phyloP scores from a whole-genome alignment of 2,888 invertebrate genomes.

The Nezara viridula region DNA sequence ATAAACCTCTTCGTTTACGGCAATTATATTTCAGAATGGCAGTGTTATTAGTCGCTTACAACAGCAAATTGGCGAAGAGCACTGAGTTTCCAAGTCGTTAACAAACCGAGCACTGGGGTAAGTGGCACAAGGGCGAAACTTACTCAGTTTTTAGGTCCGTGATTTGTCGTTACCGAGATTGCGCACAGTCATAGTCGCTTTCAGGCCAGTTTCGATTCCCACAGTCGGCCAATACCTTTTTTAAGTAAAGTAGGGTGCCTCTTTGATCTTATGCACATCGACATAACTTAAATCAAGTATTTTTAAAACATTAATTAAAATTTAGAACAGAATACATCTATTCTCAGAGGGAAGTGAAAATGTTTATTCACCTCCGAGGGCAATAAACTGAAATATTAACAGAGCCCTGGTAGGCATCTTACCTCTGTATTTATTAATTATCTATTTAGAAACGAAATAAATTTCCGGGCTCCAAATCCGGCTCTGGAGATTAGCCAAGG shows the following conservation, averaged over 20 bases:
- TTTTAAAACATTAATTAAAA: background rate
- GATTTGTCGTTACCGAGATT: conserved; percentile 13
- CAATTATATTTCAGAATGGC: background rate
- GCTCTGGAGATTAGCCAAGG: conserved; percentile 38
- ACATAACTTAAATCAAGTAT: background rate
- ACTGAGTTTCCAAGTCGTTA: conserved; percentile 9
- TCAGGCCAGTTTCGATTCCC: conserved; percentile 32
- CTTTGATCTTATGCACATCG: background rate
- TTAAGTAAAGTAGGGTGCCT: background rate
- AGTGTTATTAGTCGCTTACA: conserved; percentile 35
- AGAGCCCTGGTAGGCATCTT: background rate
- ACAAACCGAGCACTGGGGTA: conserved; percentile 1
- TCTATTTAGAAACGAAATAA: conserved; percentile 60
- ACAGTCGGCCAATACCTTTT: conserved; percentile 1
- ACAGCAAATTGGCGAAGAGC: conserved; percentile 33
- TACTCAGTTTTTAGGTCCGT: conserved; percentile 37
- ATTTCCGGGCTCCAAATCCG: conserved; percentile 59
- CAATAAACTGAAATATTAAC: conserved; percentile 9
- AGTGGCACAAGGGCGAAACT: conserved; percentile 40
- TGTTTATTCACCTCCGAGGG: background rate
- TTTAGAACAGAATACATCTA: background rate
- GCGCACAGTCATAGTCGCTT: background rate
- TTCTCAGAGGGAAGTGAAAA: background rate
- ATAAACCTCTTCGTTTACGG: background rate
- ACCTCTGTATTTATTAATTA: conserved; percentile 58